A percentile compares a stretch with the other conserved stretches of the same genome.
phyloP scores from a whole-genome alignment of 2,113 vertebrate species.

The Pimephales promelas region DNA sequence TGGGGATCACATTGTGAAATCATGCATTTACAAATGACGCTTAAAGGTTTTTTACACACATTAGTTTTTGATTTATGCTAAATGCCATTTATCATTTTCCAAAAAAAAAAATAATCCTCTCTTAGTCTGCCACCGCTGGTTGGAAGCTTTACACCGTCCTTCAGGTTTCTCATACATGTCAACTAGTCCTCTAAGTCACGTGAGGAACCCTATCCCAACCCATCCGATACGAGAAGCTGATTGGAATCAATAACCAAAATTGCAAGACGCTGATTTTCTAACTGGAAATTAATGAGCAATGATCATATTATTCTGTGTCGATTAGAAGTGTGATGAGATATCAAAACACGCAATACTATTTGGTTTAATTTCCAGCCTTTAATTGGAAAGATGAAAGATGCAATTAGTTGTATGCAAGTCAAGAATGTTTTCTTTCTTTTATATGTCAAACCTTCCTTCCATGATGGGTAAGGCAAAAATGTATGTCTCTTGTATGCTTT shows the following conservation, averaged over 20 bases:
- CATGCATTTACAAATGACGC: slow-evolving; percentile 67
- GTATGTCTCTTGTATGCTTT: slow-evolving; percentile 46
- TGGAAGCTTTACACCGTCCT: slow-evolving; percentile 51
- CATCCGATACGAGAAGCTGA: slow-evolving; percentile 35
- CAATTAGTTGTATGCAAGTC: slow-evolving; percentile 72
- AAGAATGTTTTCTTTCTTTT: slow-evolving; percentile 56
- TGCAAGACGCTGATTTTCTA: slow-evolving; percentile 42
- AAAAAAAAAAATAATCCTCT: slow-evolving; percentile 54
- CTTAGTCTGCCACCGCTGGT: slow-evolving; percentile 50
- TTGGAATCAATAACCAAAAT: slow-evolving; percentile 62
- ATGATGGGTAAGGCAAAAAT: slow-evolving; percentile 59
- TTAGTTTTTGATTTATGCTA: slow-evolving; percentile 72
- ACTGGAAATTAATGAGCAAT: slow-evolving; percentile 64
- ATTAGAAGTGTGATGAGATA: slow-evolving; percentile 69
- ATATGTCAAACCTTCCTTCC: slow-evolving; percentile 57
- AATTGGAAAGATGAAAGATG: slow-evolving; percentile 76
- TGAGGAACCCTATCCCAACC: slow-evolving; percentile 31
- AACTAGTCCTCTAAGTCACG: slow-evolving; percentile 52
- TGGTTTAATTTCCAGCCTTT: slow-evolving; percentile 70
- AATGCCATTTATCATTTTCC: slow-evolving; percentile 65
- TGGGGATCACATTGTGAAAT: slow-evolving; percentile 71
- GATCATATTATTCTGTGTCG: slow-evolving; percentile 56
- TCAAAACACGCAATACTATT: slow-evolving; percentile 73
- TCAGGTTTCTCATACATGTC: slow-evolving; percentile 41
- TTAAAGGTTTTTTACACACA: slow-evolving; percentile 61